phyloP scores from a whole-genome alignment of 2,113 vertebrate genomes.

The Phalacrocorax pelagicus region DNA sequence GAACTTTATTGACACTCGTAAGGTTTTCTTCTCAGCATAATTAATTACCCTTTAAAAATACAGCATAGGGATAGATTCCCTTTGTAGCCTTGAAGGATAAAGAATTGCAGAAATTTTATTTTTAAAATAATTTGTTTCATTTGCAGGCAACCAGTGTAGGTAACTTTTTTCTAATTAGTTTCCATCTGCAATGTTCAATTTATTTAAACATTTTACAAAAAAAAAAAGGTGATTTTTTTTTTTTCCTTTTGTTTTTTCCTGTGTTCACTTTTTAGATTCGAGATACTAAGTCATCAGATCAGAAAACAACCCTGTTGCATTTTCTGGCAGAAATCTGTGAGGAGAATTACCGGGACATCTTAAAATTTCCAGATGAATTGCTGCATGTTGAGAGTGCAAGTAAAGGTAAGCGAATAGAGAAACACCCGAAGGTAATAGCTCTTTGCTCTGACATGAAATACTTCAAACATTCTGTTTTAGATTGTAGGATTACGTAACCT shows the following conservation, averaged over 20 bases:
- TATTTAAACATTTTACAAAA: background rate
- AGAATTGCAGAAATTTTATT: background rate
- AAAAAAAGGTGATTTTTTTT: background rate
- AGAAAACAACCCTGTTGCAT: slow-evolving; percentile 90
- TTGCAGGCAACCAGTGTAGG: rapidly evolving
- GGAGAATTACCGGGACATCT: slow-evolving; percentile 82
- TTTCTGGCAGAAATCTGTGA: slow-evolving; percentile 93
- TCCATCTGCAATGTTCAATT: background rate
- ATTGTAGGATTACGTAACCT: background rate
- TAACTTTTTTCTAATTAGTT: background rate
- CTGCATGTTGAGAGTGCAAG: slow-evolving; percentile 92
- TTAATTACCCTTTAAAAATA: background rate
- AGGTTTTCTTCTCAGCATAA: background rate
- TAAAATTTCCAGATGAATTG: slow-evolving; percentile 93
- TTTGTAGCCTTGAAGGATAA: background rate
- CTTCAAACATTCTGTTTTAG: background rate
- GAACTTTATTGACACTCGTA: background rate
- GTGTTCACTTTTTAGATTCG: slow-evolving; percentile 77
- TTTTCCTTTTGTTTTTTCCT: background rate
- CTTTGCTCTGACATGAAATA: background rate
- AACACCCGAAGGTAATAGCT: background rate
- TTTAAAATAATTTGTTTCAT: background rate
- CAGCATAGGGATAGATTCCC: background rate
- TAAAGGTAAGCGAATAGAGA: slow-evolving; percentile 81
- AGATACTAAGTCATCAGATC: slow-evolving; percentile 93